Base-by-base conservation (phyloP, 2,888 invertebrate genomes). In the Prostheceraeus crozeri region DNA sequence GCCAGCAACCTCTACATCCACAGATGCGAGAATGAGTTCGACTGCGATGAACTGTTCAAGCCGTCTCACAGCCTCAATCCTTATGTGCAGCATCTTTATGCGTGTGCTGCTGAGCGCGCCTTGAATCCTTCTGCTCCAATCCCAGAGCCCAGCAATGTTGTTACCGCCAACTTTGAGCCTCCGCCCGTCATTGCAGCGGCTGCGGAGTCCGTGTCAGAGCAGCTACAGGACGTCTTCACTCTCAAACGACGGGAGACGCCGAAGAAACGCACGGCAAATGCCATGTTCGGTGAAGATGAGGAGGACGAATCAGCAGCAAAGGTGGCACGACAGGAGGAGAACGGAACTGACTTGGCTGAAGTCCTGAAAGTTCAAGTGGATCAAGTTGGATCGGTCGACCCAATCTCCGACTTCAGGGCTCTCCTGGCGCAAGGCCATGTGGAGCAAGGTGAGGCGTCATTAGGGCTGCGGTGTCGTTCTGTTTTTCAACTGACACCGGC, bases 331-430 rank as follows among this genome's bases (percentile, higher is more conserved):
- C 28, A 45, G 25, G 71, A 58, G 64, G 68, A 62, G 30, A 62
- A 58, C 30, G 68, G 68, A 70, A 70, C 45, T 31, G 65, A 35
- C 19, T 25, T 35, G 53, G 30, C 31, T 16, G 30, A 33, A 11
- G 14, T 51, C 3, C 25, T 60, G 36, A 30, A 35, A 2, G 35
- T 28, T n/a, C 28, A 36, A n/a, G 54, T 65, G 3, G 57, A 63
- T 14, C 62, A 76, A 71, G 81, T 85, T 56, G 82, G 84, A 0
- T 81, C 82, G 4, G 70, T 81, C 1, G 80, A 80, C 28, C 84
- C 85, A 0, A 77, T 81, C 2, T 78, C 79, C 57, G 84, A 85
- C 70, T 85, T 82, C 66, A 62, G 68, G 23, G 63, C 67, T 21
- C 65, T 76, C 8, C 66, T 73, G 25, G 66, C 63, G 54, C 66